A percentile compares a stretch with the other conserved stretches of the same genome.
These are phyloP conservation scores for Ephialtes manifestator DNA, from an alignment of 2,888 invertebrate genomes.

Conservation along the genomic window DNA sequence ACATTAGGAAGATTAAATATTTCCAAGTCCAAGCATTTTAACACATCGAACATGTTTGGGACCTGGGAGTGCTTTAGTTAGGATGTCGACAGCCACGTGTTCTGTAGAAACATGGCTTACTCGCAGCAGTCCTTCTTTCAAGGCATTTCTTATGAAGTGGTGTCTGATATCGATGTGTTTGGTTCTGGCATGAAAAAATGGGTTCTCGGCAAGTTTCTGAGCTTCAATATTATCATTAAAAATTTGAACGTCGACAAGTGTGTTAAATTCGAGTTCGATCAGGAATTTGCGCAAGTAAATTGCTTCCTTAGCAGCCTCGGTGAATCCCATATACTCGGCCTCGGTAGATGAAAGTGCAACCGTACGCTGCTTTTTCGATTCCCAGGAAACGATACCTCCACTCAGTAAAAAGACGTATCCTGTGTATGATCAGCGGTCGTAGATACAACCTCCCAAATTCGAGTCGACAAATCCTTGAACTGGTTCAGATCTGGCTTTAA, in stretches of 20 bases:
- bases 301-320: conserved; percentile 64
- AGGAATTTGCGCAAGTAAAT: conserved; percentile 54
- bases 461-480: conserved; percentile 76
- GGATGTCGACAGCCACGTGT: conserved; percentile 51
- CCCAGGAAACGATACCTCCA: conserved; percentile 68
- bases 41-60: conserved; percentile 17
- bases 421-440: conserved; percentile 72
- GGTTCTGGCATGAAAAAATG: conserved; percentile 43
- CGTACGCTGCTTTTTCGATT: conserved; percentile 68
- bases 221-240: conserved; percentile 65
- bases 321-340: conserved; percentile 70
- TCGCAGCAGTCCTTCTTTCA: conserved; percentile 37
- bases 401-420: conserved; percentile 68
- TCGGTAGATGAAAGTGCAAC: conserved; percentile 71
- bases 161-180: conserved; percentile 62
- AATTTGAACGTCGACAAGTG: conserved; percentile 35
- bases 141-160: conserved; percentile 62
- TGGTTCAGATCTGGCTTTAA: conserved; percentile 25
- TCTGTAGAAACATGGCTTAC: conserved; percentile 40
- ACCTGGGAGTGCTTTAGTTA: conserved; percentile 82
- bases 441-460: conserved; percentile 74
- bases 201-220: conserved; percentile 49
- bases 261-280: conserved; percentile 57
- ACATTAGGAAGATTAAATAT: background rate
- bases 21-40: conserved; percentile 17